These are phyloP conservation scores for Cygnus buccinator DNA, from an alignment of 2,113 vertebrate species.

Conservation along the genomic window DNA sequence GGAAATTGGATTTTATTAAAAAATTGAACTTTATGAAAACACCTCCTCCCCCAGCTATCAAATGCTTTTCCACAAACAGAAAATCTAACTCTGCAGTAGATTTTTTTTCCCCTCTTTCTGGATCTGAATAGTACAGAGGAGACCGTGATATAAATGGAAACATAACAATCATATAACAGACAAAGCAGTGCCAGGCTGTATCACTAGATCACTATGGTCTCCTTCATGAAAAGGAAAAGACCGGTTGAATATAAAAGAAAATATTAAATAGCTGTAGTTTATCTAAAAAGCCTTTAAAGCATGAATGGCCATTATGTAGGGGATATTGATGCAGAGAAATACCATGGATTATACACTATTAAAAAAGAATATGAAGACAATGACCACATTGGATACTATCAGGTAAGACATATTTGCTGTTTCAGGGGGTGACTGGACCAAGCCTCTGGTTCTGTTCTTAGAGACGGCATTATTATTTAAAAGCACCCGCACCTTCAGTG, in stretches of 20 bases:
- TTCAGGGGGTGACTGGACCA: not conserved
- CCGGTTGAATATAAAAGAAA: slow-evolving; percentile 29
- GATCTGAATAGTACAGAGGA: slow-evolving; percentile 58
- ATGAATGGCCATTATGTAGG: not conserved
- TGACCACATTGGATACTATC: not conserved
- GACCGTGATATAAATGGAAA: slow-evolving; percentile 63
- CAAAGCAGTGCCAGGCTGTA: slow-evolving; percentile 58
- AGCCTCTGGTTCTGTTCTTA: not conserved
- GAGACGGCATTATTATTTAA: not conserved
- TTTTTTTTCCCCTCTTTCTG: slow-evolving; percentile 10
- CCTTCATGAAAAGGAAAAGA: slow-evolving; percentile 51
- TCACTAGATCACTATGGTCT: not conserved
- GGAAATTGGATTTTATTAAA: slow-evolving; percentile 57
- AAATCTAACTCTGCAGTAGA: slow-evolving; percentile 24
- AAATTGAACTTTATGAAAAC: slow-evolving; percentile 59
- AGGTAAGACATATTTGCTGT: slow-evolving; percentile 10
- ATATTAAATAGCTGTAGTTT: slow-evolving; percentile 60
- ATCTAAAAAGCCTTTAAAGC: slow-evolving; percentile 39
- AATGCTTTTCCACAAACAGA: slow-evolving; percentile 65
- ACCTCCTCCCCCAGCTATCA: slow-evolving; percentile 41
- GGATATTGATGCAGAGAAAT: not conserved
- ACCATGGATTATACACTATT: not conserved
- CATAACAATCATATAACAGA: slow-evolving; percentile 57
- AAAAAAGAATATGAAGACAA: slow-evolving; percentile 8
- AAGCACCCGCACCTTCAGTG: not conserved